phyloP scores from a whole-genome alignment of 23 tunicate species.

The Botrylloides violaceus region DNA sequence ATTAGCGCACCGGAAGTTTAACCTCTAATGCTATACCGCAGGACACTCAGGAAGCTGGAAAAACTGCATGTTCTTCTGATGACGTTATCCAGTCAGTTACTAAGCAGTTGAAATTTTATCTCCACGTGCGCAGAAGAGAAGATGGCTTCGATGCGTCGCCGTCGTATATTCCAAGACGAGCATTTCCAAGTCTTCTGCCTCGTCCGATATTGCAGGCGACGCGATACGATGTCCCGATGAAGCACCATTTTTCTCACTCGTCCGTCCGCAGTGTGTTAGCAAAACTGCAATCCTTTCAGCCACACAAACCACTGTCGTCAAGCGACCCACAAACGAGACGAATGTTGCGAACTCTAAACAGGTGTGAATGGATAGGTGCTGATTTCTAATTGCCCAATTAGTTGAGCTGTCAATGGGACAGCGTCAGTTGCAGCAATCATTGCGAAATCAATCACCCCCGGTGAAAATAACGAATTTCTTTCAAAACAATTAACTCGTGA shows the following conservation, averaged over 20 bases:
- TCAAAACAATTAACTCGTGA: too few relatives aligned
- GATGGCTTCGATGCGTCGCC: conserved; percentile 77
- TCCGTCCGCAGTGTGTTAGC: conserved; percentile 54
- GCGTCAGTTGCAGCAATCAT: too few relatives aligned
- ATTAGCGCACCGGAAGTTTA: too few relatives aligned
- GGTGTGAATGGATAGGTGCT: too few relatives aligned
- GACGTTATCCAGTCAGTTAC: conserved; percentile 57
- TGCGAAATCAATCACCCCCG: too few relatives aligned
- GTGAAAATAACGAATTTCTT: too few relatives aligned
- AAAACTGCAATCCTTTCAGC: conserved; percentile 48
- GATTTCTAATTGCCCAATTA: too few relatives aligned
- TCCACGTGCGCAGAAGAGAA: conserved; percentile 30
- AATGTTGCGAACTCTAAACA: background rate
- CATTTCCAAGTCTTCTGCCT: conserved; percentile 66
- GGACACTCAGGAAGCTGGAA: conserved; percentile 68
- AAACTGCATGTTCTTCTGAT: conserved; percentile 47
- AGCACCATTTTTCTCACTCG: conserved; percentile 72
- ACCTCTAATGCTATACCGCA: too few relatives aligned
- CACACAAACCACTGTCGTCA: conserved; percentile 28
- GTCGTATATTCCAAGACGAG: conserved; percentile 41
- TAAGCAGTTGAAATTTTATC: conserved; percentile 44
- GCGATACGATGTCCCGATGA: conserved; percentile 46
- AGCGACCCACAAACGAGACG: background rate
- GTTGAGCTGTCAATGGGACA: too few relatives aligned
- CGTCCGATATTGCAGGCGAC: conserved; percentile 48